phyloP scores from a whole-genome alignment of 2,113 vertebrate species.

The Prochilodus magdalenae region DNA sequence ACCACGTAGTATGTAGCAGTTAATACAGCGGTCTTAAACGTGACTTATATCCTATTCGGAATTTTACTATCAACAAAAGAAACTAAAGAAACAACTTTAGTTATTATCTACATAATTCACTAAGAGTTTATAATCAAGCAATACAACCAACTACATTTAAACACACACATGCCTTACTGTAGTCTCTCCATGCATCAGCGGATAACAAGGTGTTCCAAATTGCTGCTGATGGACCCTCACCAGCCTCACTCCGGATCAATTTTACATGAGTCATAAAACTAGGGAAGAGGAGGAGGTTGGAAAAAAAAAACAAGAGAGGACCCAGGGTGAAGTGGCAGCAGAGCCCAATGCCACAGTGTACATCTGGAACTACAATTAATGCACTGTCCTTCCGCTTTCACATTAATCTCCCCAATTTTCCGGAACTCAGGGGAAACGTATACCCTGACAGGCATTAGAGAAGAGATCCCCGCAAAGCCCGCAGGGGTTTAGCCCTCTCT shows the following conservation, averaged over 20 bases:
- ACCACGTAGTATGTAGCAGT: not conserved
- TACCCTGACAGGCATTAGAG: constrained; percentile 68
- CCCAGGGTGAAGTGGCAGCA: constrained; percentile 54
- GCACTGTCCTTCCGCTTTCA: constrained; percentile 67
- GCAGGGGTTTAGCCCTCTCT: constrained; percentile 56
- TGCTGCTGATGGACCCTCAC: constrained; percentile 68
- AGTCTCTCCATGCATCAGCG: constrained; percentile 41
- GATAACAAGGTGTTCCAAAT: constrained; percentile 78
- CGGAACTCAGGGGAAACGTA: constrained; percentile 73
- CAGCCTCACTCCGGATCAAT: constrained; percentile 64
- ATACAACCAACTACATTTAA: not conserved
- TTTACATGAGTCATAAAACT: constrained; percentile 76
- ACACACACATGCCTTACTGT: constrained; percentile 8
- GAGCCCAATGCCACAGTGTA: constrained; percentile 49
- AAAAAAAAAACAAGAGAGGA: constrained; percentile 37
- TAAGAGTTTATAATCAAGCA: constrained; percentile 11
- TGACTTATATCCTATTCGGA: no score
- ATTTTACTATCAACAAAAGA: not conserved
- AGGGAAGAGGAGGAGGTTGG: constrained; percentile 37
- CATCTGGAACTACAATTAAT: constrained; percentile 80
- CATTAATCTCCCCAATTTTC: constrained; percentile 79
- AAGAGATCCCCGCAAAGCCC: constrained; percentile 61
- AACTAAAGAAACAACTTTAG: not conserved
- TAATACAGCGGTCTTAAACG: no score
- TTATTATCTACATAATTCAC: not conserved